These are phyloP conservation scores for Alentia gelatinosa DNA, from an alignment of 2,888 invertebrate species.

Conservation along the genomic window DNA sequence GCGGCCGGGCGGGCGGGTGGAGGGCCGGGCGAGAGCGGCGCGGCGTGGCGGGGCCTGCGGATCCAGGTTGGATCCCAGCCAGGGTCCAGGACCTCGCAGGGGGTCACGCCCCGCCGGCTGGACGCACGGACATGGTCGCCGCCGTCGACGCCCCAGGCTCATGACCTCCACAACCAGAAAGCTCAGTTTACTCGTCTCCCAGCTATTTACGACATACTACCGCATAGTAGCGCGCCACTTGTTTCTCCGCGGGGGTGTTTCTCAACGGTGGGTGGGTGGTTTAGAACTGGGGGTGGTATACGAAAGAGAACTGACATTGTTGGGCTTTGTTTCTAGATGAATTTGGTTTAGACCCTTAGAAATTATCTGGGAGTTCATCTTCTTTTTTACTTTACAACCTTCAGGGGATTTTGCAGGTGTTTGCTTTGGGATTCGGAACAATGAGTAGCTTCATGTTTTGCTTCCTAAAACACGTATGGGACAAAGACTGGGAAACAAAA, in stretches of 20 bases:
- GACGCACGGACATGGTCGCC: not conserved
- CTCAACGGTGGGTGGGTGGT: not conserved
- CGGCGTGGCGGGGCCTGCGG: not conserved
- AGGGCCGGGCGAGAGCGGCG: conserved; percentile 9
- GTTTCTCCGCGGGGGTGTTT: not conserved
- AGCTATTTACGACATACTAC: not conserved
- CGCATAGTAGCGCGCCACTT: not conserved
- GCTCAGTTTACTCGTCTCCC: not conserved
- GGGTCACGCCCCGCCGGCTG: conserved; percentile 32
- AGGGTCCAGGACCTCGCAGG: not conserved
- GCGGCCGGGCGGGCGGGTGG: conserved; percentile 22
- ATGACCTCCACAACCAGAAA: conserved; percentile 30
- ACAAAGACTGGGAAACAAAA: conserved; percentile 18
- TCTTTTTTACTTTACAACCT: not conserved
- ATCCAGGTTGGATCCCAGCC: conserved; percentile 34
- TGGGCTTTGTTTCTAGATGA: not conserved
- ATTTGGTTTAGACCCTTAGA: not conserved
- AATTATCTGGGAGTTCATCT: not conserved
- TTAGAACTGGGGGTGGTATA: not conserved
- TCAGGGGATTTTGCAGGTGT: not conserved
- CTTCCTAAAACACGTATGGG: not conserved
- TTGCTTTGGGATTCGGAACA: conserved; percentile 19
- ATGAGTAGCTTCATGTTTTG: not conserved
- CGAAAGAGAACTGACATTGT: not conserved
- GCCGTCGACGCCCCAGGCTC: not conserved